Percentiles rank a stretch among this genome's conserved stretches.
phyloP scores from a whole-genome alignment of 2,113 vertebrate species.

The Prinia subflava region DNA sequence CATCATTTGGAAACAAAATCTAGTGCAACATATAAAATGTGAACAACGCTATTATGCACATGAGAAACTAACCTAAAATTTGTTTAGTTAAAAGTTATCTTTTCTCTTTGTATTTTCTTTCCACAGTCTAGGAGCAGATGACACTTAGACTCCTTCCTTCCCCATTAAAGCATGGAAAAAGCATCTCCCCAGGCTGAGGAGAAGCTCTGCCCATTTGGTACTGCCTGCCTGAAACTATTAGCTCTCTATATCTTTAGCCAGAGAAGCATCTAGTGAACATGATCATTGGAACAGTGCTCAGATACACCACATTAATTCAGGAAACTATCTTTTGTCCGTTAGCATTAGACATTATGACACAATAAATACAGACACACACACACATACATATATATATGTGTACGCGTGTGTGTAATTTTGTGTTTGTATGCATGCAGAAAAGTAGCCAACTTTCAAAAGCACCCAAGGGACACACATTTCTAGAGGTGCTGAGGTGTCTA shows the following conservation, averaged over 20 bases:
- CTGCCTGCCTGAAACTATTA: background rate
- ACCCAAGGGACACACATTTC: background rate
- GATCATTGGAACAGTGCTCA: constrained; percentile 41
- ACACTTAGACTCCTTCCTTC: background rate
- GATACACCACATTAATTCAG: constrained; percentile 28
- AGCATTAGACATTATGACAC: constrained; percentile 21
- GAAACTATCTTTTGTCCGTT: constrained; percentile 34
- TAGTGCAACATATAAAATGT: background rate
- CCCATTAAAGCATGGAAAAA: background rate
- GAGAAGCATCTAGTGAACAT: constrained; percentile 14
- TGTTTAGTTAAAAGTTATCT: background rate
- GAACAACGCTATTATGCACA: background rate
- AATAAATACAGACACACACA: background rate
- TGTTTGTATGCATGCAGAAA: background rate
- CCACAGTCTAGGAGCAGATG: background rate
- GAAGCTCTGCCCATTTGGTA: background rate
- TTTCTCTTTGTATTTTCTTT: background rate
- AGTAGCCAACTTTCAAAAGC: background rate
- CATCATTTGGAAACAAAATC: background rate
- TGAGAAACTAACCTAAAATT: background rate
- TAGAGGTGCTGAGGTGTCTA: background rate
- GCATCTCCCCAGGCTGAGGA: background rate
- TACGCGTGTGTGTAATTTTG: background rate
- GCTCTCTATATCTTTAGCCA: background rate
- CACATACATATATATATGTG: background rate